These are phyloP conservation scores for Orchesella cincta DNA, from an alignment of 1,140 invertebrate species.

Conservation along the genomic window DNA sequence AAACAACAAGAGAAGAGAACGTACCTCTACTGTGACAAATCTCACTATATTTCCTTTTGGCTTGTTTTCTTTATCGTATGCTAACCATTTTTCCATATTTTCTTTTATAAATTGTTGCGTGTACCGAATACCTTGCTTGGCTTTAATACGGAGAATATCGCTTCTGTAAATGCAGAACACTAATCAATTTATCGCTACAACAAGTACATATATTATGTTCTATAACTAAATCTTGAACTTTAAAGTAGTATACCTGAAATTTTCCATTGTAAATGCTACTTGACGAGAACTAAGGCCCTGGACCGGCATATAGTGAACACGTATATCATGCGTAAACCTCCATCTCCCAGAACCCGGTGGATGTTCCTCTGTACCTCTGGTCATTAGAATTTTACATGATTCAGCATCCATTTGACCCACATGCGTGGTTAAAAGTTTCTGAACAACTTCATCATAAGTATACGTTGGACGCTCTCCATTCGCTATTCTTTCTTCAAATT, in stretches of 20 bases:
- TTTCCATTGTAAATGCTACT: constrained; percentile 37
- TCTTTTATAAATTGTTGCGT: constrained; percentile 34
- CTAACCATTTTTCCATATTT: constrained; percentile 40
- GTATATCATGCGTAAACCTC: constrained; percentile 47
- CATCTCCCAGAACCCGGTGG: constrained; percentile 37
- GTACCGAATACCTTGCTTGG: constrained; percentile 40
- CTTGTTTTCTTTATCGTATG: neutral
- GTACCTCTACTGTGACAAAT: constrained; percentile 26
- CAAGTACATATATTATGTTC: too few relatives aligned
- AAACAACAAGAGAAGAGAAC: neutral
- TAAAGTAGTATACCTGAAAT: constrained; percentile 45
- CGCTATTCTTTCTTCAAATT: constrained; percentile 8
- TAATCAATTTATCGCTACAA: too few relatives aligned
- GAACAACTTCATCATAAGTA: constrained; percentile 45
- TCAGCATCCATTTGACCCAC: constrained; percentile 39
- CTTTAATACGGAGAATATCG: constrained; percentile 43
- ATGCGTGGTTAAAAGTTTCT: constrained; percentile 35
- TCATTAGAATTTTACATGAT: constrained; percentile 43
- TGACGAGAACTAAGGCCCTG: constrained; percentile 34
- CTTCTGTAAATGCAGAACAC: constrained; percentile 33
- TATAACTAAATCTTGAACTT: too few relatives aligned
- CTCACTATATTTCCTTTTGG: constrained; percentile 14
- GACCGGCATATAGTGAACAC: constrained; percentile 45
- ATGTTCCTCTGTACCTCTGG: constrained; percentile 39
- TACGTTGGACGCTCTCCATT: constrained; percentile 22